Percentiles rank a stretch among this genome's conserved stretches.
These are phyloP conservation scores for Microchirus variegatus DNA, from an alignment of 2,797 vertebrate species.

Conservation along the genomic window DNA sequence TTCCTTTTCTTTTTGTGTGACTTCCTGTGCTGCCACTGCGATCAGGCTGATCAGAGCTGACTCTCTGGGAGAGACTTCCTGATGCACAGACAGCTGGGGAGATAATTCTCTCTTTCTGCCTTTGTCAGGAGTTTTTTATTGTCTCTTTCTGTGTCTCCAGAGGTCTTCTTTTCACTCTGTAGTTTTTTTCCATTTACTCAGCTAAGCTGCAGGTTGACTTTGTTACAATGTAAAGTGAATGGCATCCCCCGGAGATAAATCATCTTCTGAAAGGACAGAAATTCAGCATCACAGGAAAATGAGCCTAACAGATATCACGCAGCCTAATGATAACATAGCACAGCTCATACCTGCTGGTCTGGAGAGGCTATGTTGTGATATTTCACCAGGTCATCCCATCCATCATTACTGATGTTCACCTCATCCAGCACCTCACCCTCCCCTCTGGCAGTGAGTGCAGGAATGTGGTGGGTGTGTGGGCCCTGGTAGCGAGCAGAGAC, in stretches of 20 bases:
- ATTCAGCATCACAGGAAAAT: constrained; percentile 45
- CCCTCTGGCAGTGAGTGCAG: constrained; percentile 52
- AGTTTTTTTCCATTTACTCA: constrained; percentile 64
- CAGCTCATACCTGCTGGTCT: constrained; percentile 38
- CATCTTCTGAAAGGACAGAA: constrained; percentile 44
- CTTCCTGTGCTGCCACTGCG: constrained; percentile 83
- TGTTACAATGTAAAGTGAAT: constrained; percentile 50
- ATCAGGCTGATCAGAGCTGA: constrained; percentile 75
- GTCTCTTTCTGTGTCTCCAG: constrained; percentile 44
- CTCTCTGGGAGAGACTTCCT: constrained; percentile 81
- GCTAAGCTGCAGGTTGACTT: constrained; percentile 60
- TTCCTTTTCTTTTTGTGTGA: constrained; percentile 85
- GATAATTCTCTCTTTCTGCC: constrained; percentile 82
- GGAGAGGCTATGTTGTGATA: constrained; percentile 20
- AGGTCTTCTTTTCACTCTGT: constrained; percentile 48
- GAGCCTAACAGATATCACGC: constrained; percentile 40
- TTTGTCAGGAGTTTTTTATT: constrained; percentile 73
- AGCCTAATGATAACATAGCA: constrained; percentile 23
- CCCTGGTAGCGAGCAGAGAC: constrained; percentile 66
- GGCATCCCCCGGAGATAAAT: constrained; percentile 38
- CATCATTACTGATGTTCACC: constrained; percentile 39
- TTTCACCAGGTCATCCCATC: constrained; percentile 34
- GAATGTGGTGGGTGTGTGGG: constrained; percentile 65
- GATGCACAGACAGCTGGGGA: constrained; percentile 81
- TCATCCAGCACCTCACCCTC: constrained; percentile 51